Evolutionary conservation across 2,113 vertebrate species (phyloP).

Genomic region (Microcebus murinus): DNA sequence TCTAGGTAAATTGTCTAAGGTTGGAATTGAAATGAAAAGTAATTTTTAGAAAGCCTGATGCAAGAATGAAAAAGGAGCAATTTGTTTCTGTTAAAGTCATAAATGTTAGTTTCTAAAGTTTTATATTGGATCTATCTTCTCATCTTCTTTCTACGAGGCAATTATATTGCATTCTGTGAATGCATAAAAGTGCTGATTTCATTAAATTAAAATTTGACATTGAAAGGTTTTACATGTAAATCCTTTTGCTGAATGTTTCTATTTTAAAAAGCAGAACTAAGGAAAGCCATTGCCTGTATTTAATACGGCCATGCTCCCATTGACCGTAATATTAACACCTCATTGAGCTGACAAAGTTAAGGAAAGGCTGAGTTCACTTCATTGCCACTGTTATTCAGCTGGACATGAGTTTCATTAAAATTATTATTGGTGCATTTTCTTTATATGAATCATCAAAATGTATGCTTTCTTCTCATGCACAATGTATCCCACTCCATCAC

Average conservation of each 20-base stretch:
- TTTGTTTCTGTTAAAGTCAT: constrained; percentile 10
- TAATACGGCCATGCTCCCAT: neutral
- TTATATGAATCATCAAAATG: constrained; percentile 36
- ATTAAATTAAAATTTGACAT: constrained; percentile 52
- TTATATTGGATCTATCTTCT: neutral
- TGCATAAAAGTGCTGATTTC: constrained; percentile 40
- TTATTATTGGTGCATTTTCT: constrained; percentile 52
- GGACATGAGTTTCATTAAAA: constrained; percentile 58
- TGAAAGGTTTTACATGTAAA: constrained; percentile 6
- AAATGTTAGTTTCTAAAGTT: constrained; percentile 8
- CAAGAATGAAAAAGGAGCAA: neutral
- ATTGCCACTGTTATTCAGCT: constrained; percentile 48
- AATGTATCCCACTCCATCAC: neutral
- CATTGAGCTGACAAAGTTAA: constrained; percentile 64
- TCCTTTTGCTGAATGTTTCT: constrained; percentile 7
- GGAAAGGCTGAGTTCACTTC: constrained; percentile 63
- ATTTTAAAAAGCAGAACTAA: constrained; percentile 35
- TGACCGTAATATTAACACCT: constrained; percentile 32
- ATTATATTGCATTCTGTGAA: neutral
- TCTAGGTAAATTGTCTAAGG: neutral
- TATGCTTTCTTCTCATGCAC: neutral
- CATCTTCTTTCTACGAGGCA: neutral
- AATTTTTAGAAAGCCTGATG: neutral
- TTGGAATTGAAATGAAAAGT: neutral
- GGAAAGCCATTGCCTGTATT: neutral